Evolutionary conservation across 2,888 invertebrate genomes (phyloP).

Genomic region (Cheiracanthium punctorium): DNA sequence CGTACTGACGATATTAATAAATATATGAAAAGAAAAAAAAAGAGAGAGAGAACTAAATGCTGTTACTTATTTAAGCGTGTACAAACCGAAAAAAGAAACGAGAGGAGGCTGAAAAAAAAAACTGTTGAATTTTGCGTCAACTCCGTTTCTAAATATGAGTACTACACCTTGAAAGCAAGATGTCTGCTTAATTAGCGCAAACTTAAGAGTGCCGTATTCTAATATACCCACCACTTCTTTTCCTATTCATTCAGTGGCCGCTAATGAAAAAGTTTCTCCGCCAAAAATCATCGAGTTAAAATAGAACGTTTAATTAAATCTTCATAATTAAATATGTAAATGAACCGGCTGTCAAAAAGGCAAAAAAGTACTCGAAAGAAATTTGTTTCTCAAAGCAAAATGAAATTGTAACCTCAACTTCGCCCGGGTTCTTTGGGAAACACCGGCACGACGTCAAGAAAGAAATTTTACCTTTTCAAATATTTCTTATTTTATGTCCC

Average conservation of each 20-base stretch:
- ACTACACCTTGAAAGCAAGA: slow-evolving; percentile 57
- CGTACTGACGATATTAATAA: slow-evolving; percentile 37
- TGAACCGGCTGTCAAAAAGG: slow-evolving; percentile 66
- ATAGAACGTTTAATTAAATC: slow-evolving; percentile 70
- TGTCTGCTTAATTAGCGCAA: slow-evolving; percentile 64
- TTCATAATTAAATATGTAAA: slow-evolving; percentile 70
- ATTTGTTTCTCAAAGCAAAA: slow-evolving; percentile 69
- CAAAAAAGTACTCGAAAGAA: slow-evolving; percentile 67
- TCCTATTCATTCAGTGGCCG: slow-evolving; percentile 39
- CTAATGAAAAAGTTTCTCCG: slow-evolving; percentile 69
- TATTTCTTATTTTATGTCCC: slow-evolving; percentile 5
- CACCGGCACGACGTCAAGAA: neutral
- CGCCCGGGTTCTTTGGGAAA: neutral
- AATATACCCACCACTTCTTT: slow-evolving; percentile 55
- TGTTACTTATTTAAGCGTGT: slow-evolving; percentile 45
- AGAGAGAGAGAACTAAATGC: slow-evolving; percentile 29
- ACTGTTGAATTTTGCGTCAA: slow-evolving; percentile 21
- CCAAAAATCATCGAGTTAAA: slow-evolving; percentile 70
- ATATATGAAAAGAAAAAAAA: slow-evolving; percentile 37
- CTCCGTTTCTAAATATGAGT: slow-evolving; percentile 36
- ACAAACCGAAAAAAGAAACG: slow-evolving; percentile 35
- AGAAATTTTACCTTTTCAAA: slow-evolving; percentile 12
- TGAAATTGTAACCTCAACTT: slow-evolving; percentile 61
- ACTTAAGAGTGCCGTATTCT: slow-evolving; percentile 40
- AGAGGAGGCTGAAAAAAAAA: slow-evolving; percentile 15